A percentile compares a stretch with the other conserved stretches of the same genome.
Conservation (phyloP, 2,888 invertebrate species). For the Noctua comes region DNA sequence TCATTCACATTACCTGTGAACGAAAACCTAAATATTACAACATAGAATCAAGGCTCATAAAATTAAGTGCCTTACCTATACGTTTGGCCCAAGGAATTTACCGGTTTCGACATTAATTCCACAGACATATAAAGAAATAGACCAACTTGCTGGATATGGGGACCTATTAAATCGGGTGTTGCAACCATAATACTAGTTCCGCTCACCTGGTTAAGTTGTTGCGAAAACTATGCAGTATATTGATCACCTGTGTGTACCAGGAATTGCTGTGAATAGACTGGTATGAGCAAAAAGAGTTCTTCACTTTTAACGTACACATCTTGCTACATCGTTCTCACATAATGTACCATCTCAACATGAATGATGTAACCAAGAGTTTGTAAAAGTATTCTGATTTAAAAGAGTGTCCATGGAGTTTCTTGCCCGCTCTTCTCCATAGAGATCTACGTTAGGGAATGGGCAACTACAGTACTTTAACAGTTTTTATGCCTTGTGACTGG, state of each 20-base stretch:
- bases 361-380: too few relatives aligned
- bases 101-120: conserved; percentile 16
- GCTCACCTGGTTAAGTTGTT: conserved; percentile 40
- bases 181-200: conserved; percentile 48
- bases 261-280: background rate
- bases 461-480: too few relatives aligned
- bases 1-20: background rate
- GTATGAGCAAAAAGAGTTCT: too few relatives aligned
- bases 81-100: background rate
- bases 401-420: too few relatives aligned
- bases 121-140: conserved; percentile 6
- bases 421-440: too few relatives aligned
- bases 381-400: too few relatives aligned
- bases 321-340: too few relatives aligned
- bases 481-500: too few relatives aligned
- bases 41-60: background rate
- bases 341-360: too few relatives aligned
- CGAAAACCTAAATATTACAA: background rate
- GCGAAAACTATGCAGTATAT: conserved; percentile 37
- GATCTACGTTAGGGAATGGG: too few relatives aligned
- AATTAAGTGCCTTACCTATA: background rate
- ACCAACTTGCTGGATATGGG: conserved; percentile 11
- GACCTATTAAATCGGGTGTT: conserved; percentile 36
- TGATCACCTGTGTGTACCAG: conserved; percentile 11
- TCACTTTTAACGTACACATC: too few relatives aligned